Conservation (phyloP, 2,797 vertebrate genomes). For the Propithecus deckenii region DNA sequence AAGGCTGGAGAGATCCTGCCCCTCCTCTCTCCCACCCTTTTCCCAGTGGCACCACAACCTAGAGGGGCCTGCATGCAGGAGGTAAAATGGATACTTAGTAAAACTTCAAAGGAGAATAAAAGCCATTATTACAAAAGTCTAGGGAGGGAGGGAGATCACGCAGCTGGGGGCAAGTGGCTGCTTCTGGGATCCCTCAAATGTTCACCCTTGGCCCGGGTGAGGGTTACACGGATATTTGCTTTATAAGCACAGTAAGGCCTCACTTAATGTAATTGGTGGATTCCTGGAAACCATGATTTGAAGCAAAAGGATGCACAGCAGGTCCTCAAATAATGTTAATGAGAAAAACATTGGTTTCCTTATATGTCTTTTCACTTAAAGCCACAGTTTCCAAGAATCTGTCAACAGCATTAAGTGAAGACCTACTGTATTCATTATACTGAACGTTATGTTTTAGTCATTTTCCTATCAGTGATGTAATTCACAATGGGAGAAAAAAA, state of each 20-base stretch:
- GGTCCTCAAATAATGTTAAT: background rate
- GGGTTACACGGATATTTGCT: background rate
- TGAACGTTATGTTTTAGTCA: background rate
- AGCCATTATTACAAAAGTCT: no score
- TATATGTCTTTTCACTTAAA: background rate
- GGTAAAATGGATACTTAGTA: background rate
- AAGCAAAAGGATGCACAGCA: background rate
- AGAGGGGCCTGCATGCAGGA: background rate
- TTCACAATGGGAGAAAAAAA: background rate
- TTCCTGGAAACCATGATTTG: background rate
- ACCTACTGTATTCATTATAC: background rate
- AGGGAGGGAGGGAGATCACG: background rate
- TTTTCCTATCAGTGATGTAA: background rate
- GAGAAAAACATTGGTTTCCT: background rate
- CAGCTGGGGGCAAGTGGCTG: background rate
- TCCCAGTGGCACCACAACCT: background rate
- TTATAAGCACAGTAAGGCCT: background rate
- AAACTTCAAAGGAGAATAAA: background rate
- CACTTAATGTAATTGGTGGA: background rate
- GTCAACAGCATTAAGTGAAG: background rate
- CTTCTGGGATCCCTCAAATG: background rate
- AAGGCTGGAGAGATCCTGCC: background rate
- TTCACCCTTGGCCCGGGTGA: background rate
- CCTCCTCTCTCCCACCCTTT: background rate
- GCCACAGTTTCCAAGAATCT: background rate